phyloP scores from a whole-genome alignment of 2,113 vertebrate genomes.

The Megatriorchis doriae region DNA sequence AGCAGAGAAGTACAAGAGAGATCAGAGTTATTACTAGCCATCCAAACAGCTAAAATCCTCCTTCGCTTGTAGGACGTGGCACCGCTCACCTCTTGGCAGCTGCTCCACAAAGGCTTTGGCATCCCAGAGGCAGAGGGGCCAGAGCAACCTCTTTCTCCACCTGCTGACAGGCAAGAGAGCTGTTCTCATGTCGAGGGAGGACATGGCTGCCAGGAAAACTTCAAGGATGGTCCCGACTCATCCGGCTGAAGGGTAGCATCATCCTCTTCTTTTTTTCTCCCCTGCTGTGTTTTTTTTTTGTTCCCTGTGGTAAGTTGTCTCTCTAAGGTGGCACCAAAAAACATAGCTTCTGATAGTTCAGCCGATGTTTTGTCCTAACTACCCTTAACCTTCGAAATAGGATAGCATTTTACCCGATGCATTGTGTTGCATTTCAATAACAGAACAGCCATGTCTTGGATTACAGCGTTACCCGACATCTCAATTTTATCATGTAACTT shows the following conservation, averaged over 20 bases:
- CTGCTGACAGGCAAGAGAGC: neutral
- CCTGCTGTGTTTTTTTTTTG: too few relatives aligned
- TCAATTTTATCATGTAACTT: neutral
- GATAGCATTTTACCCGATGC: neutral
- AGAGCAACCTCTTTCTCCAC: neutral
- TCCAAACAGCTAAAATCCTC: neutral
- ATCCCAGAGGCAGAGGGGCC: neutral
- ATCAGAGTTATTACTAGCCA: neutral
- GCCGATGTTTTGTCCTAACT: neutral
- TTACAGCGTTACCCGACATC: neutral
- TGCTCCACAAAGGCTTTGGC: neutral
- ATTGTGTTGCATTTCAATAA: neutral
- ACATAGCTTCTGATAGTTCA: neutral
- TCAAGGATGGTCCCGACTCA: neutral
- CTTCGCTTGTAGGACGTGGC: rapidly evolving
- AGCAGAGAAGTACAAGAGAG: neutral
- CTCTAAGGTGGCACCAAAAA: neutral
- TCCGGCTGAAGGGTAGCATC: neutral
- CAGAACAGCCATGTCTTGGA: neutral
- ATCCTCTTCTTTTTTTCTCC: neutral
- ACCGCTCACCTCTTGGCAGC: neutral
- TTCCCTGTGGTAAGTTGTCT: neutral
- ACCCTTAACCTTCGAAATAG: rapidly evolving
- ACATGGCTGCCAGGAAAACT: neutral
- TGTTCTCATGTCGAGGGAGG: neutral